Percentiles rank a stretch among this genome's conserved stretches.
Conservation (phyloP, 1,140 invertebrate genomes). For the Kradibia gibbosae region DNA sequence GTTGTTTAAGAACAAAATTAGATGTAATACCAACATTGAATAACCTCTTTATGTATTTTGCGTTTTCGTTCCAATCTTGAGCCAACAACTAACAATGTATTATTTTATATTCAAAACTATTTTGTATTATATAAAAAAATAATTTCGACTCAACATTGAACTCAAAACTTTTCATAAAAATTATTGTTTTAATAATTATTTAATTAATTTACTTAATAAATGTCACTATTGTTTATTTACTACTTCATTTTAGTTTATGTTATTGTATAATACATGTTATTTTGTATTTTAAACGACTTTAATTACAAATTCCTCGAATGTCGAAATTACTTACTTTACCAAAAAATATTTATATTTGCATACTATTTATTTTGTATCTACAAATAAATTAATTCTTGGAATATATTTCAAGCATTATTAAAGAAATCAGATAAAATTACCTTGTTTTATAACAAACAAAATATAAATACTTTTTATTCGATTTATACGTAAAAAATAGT, state of each 20-base stretch:
- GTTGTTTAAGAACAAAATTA: too few species aligned
- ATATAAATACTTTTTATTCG: too few species aligned
- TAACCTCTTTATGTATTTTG: background rate
- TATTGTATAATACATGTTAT: constrained; percentile 13
- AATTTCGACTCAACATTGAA: too few species aligned
- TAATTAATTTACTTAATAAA: background rate
- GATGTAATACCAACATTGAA: too few species aligned
- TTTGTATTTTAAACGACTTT: constrained; percentile 32
- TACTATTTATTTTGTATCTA: background rate
- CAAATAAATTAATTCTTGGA: background rate
- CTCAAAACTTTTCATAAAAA: too few species aligned
- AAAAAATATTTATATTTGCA: background rate
- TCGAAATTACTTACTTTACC: constrained; percentile 33
- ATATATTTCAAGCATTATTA: background rate
- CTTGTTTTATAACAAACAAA: background rate
- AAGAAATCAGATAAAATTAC: background rate
- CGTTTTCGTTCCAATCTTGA: background rate
- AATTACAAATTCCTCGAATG: background rate
- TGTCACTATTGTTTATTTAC: background rate
- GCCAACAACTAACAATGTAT: background rate
- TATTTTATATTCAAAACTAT: background rate
- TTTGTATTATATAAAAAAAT: background rate
- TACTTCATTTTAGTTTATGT: constrained; percentile 27
- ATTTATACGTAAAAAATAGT: background rate
- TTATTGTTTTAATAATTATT: background rate